Evolutionary conservation across 2,113 vertebrate genomes (phyloP), one percentile per base, ranked within the genome.

Genomic region (Phylloscopus whistleri): DNA sequence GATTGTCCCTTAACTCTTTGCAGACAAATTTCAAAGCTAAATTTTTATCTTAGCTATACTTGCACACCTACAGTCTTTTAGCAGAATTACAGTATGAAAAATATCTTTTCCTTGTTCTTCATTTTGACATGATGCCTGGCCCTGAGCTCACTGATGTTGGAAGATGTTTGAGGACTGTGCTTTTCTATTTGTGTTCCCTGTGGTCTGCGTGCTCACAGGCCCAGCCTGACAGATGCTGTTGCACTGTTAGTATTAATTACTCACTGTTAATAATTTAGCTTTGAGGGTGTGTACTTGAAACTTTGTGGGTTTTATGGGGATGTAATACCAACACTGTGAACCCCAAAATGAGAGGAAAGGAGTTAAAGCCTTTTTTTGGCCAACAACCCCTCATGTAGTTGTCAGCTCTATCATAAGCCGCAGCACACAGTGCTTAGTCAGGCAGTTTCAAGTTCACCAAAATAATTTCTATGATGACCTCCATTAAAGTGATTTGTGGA

Each of bases 401-500:
- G 37, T 67, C 35, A 60, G 59, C 49, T 44, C 28, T 78, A 10
- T 56, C 56, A 84, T 44, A 81, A 90, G 74, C 67, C 26, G 33
- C 28, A 89, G 44, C 27, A 52, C 48, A 56, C 22, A 0, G 1
- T 84, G 64, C 83, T 81, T 84, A 64, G 39, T 62, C 79, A 90
- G 48, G n/a, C 27, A 77, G 37, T 78, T 95, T 95, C 84, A 95
- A 85, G 72, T 59, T 93, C 83, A 78, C 43, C 67, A 55, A 67
- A 68, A 83, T 81, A 24, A 89, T 95, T 96, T 85, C 75, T 90
- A 1, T 78, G 43, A 77, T 75, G 80, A 92, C 75, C 63, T 96
- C 48, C 86, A 89, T 90, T 89, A 89, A 81, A 91, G 33, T 84
- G 77, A 96, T 94, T 96, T 63, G 64, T 96, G 55, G 80, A 95